Percentiles rank a stretch among this genome's conserved stretches.
phyloP scores from a whole-genome alignment of 2,797 vertebrate genomes.

The Mormyrus hasselquistii region DNA sequence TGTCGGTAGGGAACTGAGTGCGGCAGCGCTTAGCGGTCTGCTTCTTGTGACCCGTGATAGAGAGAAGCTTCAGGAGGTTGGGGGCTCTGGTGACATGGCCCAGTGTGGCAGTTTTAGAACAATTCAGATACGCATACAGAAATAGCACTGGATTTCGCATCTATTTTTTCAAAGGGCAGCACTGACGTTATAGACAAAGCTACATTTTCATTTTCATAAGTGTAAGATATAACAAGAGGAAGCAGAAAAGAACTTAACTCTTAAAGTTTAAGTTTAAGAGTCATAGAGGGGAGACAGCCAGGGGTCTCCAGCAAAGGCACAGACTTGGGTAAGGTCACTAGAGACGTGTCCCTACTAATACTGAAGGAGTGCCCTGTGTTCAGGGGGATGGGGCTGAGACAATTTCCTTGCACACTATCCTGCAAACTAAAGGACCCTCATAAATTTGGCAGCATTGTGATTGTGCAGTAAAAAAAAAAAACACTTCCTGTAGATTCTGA shows the following conservation, averaged over 20 bases:
- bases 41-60: background rate
- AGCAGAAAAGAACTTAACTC: background rate
- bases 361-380: background rate
- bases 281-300: too few relatives aligned
- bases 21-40: background rate
- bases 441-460: background rate
- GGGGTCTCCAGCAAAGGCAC: background rate
- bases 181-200: background rate
- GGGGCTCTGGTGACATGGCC: background rate
- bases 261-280: background rate
- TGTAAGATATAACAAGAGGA: background rate
- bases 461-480: background rate
- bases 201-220: background rate
- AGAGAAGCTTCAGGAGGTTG: background rate
- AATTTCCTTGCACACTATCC: background rate
- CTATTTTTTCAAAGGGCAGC: background rate
- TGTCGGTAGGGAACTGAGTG: background rate
- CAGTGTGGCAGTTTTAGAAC: background rate
- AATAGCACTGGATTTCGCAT: background rate
- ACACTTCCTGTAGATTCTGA: background rate
- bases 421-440: background rate
- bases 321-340: background rate
- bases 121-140: background rate
- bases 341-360: background rate
- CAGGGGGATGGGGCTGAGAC: background rate